phyloP scores from a whole-genome alignment of 2,113 vertebrate species.

The Agelaius tricolor region DNA sequence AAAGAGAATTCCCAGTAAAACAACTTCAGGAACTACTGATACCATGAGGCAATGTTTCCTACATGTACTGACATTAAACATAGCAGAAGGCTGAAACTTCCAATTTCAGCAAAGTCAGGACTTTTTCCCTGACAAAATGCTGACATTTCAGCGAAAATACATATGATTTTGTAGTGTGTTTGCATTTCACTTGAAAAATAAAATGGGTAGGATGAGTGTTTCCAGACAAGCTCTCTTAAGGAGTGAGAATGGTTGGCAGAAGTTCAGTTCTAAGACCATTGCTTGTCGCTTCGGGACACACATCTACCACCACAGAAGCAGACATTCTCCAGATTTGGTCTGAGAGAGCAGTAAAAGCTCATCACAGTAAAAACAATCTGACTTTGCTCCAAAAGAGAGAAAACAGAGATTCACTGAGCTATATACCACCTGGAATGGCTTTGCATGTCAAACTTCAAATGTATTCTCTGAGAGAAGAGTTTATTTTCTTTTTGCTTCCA shows the following conservation, averaged over 20 bases:
- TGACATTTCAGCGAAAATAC: neutral
- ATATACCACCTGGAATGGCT: constrained; percentile 10
- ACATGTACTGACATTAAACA: neutral
- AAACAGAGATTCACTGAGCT: neutral
- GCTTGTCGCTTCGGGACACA: neutral
- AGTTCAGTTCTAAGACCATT: neutral
- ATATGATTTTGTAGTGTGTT: neutral
- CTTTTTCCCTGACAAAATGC: neutral
- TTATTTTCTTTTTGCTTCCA: constrained; percentile 30
- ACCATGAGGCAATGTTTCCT: neutral
- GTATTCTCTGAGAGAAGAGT: neutral
- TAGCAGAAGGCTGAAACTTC: neutral
- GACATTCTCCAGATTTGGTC: constrained; percentile 32
- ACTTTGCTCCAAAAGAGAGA: constrained; percentile 10
- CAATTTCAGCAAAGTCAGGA: neutral
- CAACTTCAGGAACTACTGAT: neutral
- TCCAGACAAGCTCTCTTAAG: constrained; percentile 5
- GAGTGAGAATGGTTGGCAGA: constrained; percentile 6
- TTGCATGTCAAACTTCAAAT: constrained; percentile 17
- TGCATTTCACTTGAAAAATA: neutral
- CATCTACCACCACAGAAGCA: constrained; percentile 21
- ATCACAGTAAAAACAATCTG: neutral
- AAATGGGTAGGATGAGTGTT: neutral
- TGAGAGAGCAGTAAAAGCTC: constrained; percentile 38
- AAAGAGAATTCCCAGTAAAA: neutral